Evolutionary conservation across 92 coral and sea anemone genomes (phyloP).

Genomic region (Epizoanthus scotinus): DNA sequence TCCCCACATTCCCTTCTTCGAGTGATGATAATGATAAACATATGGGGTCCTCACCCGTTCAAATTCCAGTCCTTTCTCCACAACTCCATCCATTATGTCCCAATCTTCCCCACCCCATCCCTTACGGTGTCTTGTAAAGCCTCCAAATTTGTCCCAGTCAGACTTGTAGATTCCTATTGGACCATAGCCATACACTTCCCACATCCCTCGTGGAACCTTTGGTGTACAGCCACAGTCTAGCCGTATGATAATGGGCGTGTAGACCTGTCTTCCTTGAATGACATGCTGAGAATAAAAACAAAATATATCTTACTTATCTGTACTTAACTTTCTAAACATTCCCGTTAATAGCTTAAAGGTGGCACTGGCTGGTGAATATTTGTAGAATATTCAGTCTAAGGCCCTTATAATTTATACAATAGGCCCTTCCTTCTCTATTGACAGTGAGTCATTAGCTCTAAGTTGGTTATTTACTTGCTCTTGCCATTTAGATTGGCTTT

Average conservation of each 20-base stretch:
- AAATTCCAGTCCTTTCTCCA: constrained; percentile 46
- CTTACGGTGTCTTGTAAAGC: constrained; percentile 24
- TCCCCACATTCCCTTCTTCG: constrained; percentile 43
- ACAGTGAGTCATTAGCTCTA: too few species aligned
- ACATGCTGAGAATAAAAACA: constrained; percentile 30
- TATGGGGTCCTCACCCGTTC: constrained; percentile 45
- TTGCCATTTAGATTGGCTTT: too few species aligned
- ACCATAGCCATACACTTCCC: constrained; percentile 57
- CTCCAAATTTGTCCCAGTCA: constrained; percentile 46
- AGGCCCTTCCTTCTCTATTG: too few species aligned
- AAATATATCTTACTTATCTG: too few species aligned
- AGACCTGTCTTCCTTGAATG: constrained; percentile 43
- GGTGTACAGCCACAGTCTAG: constrained; percentile 47
- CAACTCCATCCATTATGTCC: constrained; percentile 50
- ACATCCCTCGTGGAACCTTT: constrained; percentile 25
- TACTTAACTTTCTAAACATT: too few species aligned
- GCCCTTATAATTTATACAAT: too few species aligned
- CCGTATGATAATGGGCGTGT: constrained; percentile 51
- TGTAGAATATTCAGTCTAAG: too few species aligned
- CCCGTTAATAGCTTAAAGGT: too few species aligned
- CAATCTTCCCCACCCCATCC: constrained; percentile 63
- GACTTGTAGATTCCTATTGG: constrained; percentile 47
- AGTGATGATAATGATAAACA: constrained; percentile 50
- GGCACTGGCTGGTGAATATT: too few species aligned
- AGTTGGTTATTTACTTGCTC: too few species aligned